These are phyloP conservation scores for Notamacropus eugenii DNA, from an alignment of 2,797 vertebrate genomes.

Conservation along the genomic window DNA sequence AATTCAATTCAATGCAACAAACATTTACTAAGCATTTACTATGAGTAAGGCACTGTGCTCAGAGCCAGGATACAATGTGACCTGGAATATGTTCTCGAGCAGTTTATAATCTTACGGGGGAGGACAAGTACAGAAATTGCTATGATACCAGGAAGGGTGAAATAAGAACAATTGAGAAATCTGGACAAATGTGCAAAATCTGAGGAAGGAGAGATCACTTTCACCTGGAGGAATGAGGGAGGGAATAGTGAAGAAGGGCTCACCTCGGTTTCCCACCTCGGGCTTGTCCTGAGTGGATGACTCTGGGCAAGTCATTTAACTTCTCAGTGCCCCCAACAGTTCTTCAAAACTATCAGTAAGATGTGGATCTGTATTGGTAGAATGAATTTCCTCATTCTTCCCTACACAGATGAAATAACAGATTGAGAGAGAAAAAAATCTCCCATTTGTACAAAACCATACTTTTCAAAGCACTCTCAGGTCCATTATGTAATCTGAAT, in stretches of 20 bases:
- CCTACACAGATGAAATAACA: background rate
- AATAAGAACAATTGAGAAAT: background rate
- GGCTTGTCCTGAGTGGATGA: background rate
- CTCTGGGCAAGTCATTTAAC: background rate
- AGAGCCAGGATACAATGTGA: background rate
- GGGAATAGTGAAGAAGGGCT: background rate
- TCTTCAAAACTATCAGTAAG: background rate
- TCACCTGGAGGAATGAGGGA: background rate
- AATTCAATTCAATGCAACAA: background rate
- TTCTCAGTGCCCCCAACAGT: background rate
- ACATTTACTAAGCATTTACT: background rate
- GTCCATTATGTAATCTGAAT: background rate
- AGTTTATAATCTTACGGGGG: background rate
- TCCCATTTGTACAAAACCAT: background rate
- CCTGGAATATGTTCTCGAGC: background rate
- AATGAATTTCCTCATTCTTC: background rate
- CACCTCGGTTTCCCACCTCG: background rate
- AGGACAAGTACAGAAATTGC: background rate
- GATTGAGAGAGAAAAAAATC: background rate
- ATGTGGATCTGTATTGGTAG: background rate
- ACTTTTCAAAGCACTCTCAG: background rate
- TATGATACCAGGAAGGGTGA: background rate
- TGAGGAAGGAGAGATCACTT: background rate
- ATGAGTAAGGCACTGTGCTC: background rate
- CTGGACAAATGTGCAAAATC: background rate